Percentiles rank a stretch among this genome's conserved stretches.
Conservation (phyloP, 2,113 vertebrate genomes). For the Leptobrachium leishanense region DNA sequence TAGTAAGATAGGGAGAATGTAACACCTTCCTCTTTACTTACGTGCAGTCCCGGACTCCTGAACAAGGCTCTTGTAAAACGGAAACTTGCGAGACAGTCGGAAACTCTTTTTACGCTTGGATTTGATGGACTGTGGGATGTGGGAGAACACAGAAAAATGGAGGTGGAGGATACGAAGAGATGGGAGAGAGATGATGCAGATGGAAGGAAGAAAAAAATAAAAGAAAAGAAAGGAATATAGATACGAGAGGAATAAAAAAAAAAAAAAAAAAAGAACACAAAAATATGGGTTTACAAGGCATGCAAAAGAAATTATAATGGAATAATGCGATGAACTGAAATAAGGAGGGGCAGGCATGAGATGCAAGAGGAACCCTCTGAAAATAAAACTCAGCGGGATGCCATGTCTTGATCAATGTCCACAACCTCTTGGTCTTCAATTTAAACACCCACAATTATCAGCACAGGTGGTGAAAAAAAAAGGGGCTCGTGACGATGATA, state of each 20-base stretch:
- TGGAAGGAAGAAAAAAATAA: not conserved
- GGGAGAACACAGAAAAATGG: constrained; percentile 70
- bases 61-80: constrained; percentile 99
- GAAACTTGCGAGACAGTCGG: constrained; percentile 98
- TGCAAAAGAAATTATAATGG: constrained; percentile 37
- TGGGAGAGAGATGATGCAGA: constrained; percentile 55
- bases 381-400: not conserved
- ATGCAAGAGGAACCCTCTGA: not conserved
- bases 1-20: not conserved
- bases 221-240: not conserved
- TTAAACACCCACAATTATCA: no score
- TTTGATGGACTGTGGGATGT: constrained; percentile 88
- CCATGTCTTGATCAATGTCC: no score
- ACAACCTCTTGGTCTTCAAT: no score
- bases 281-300: constrained; percentile 43
- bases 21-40: constrained; percentile 78
- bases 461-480: no score
- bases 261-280: constrained; percentile 3
- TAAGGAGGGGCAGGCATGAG: constrained; percentile 11
- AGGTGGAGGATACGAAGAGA: constrained; percentile 68
- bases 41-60: constrained; percentile 90
- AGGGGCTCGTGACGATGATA: no score
- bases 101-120: constrained; percentile 99
- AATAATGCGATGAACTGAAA: constrained; percentile 29
- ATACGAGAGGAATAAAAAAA: not conserved